Percentiles rank a stretch among this genome's conserved stretches.
phyloP scores from a whole-genome alignment of 2,113 vertebrate species.

The Chiloscyllium plagiosum region DNA sequence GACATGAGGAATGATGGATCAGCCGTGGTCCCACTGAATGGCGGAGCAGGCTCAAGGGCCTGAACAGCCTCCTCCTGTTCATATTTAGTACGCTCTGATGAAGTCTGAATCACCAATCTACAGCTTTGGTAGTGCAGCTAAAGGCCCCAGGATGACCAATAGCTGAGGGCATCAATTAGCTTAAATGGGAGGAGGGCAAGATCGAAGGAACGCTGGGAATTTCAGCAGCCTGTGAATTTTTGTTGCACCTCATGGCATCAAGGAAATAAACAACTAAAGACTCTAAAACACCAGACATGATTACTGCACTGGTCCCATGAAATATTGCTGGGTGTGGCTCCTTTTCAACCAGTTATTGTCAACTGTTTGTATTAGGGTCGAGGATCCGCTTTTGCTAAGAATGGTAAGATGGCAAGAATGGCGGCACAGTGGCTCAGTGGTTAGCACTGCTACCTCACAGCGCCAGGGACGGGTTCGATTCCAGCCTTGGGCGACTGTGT shows the following conservation, averaged over 20 bases:
- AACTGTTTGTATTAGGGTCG: background rate
- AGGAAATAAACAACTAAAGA: background rate
- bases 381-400: background rate
- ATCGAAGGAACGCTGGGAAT: background rate
- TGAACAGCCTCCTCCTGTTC: too few relatives aligned
- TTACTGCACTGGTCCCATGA: background rate
- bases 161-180: background rate
- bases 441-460: too few relatives aligned
- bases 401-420: background rate
- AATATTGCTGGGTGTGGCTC: background rate
- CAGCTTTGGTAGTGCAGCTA: background rate
- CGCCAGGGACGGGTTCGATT: too few relatives aligned
- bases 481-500: too few relatives aligned
- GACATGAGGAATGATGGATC: too few relatives aligned
- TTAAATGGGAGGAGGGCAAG: background rate
- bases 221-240: background rate
- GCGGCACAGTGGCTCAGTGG: too few relatives aligned
- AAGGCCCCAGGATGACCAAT: background rate
- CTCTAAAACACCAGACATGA: background rate
- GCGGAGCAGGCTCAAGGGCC: too few relatives aligned
- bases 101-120: background rate
- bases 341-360: background rate
- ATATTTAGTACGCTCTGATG: background rate
- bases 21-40: too few relatives aligned
- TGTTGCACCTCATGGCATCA: background rate